Base-by-base conservation (phyloP, 2,888 invertebrate species). In the Lasioglossum leucozonium region DNA sequence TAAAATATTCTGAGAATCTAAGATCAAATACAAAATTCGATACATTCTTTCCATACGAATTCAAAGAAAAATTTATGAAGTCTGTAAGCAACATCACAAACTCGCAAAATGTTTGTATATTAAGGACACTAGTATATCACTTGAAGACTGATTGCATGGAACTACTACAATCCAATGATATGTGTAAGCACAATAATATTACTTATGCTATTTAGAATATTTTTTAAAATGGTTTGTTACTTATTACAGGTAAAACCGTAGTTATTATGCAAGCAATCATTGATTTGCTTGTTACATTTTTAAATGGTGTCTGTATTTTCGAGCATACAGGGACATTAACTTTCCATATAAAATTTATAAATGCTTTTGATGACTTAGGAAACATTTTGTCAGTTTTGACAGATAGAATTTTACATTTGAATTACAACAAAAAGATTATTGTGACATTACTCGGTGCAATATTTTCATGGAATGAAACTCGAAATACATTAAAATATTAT, bases 101-200 rank as follows among this genome's bases (percentile, higher is more conserved):
- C 76, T 88, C 88, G 26, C 93, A 93, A 72, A 78, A 79, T 40
- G 85, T 91, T 11, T 82, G 82, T 42, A 92, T 94, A 34, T 84
- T 95, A 51, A 91, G 86, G 81, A 93, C 93, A 26, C 74, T 94
- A 11, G 91, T 88, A 58, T 91, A 89, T 87, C 90, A 94, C 90
- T 89, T 94, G 30, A 92, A 92, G 44, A 85, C 88, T 47, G 87
- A 92, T 81, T 92, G 92, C 71, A 42, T 90, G 26, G 83, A 90
- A 81, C 40, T 85, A 8, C 72, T 89, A 47, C 69, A 87, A n/a
- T 74, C 30, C 37, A 69, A 85, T 76, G 72, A 69, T 11, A 78
- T 76, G 4, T 69, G 91, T 90, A 81, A 87, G 81, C 47, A 71
- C 72, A 11, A 69, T n/a, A 26, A 65, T 71, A 67, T 40, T 69